These are phyloP conservation scores for Chelidonichthys spinosus DNA, from an alignment of 2,797 vertebrate genomes.

Conservation along the genomic window DNA sequence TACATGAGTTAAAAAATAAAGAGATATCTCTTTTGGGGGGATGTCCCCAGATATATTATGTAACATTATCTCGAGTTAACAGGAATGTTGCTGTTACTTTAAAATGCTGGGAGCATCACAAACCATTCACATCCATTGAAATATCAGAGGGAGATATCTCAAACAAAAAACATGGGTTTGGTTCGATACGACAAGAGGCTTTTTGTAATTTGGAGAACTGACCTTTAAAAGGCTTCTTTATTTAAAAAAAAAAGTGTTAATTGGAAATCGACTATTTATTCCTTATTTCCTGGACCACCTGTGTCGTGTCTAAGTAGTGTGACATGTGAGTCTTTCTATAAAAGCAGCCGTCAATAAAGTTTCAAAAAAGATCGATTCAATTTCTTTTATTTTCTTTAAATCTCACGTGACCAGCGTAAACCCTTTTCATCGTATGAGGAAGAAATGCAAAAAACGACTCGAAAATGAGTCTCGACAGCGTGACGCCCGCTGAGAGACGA, in stretches of 20 bases:
- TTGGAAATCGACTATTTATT: constrained; percentile 51
- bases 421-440: constrained; percentile 45
- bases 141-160: background rate
- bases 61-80: background rate
- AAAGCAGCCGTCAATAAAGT: constrained; percentile 69
- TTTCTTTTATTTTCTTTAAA: constrained; percentile 64
- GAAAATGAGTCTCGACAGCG: constrained; percentile 47
- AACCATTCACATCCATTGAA: background rate
- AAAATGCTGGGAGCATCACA: background rate
- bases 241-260: constrained; percentile 40
- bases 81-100: background rate
- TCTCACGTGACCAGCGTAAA: constrained; percentile 27
- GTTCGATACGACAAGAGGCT: background rate
- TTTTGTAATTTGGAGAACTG: constrained; percentile 29
- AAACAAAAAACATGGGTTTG: background rate
- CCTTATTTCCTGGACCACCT: constrained; percentile 47
- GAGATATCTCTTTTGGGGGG: background rate
- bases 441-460: constrained; percentile 55
- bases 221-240: constrained; percentile 1
- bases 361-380: constrained; percentile 43
- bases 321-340: constrained; percentile 61
- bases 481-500: constrained; percentile 48
- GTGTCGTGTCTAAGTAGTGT: constrained; percentile 61
- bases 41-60: background rate
- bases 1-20: background rate